phyloP scores from a whole-genome alignment of 2,797 vertebrate genomes.

The Cyprinella venusta region DNA sequence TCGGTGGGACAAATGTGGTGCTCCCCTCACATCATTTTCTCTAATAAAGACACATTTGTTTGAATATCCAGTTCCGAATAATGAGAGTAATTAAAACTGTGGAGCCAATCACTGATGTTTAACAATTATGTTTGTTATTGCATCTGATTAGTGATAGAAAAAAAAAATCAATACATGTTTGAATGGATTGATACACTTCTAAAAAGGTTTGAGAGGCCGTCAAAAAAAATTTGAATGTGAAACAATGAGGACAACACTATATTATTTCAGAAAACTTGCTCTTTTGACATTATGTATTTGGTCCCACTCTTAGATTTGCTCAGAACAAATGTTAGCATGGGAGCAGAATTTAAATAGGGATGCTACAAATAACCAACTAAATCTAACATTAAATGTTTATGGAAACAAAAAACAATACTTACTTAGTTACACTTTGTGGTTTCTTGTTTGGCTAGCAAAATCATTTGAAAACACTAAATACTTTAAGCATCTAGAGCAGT shows the following conservation, averaged over 20 bases:
- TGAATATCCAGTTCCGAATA: constrained; percentile 32
- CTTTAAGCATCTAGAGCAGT: background rate
- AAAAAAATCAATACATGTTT: constrained; percentile 1
- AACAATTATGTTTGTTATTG: background rate
- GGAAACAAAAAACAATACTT: background rate
- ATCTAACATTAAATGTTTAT: constrained; percentile 11
- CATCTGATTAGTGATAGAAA: background rate
- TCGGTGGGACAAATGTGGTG: constrained; percentile 53
- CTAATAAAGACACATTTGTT: constrained; percentile 52
- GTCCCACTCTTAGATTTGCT: background rate
- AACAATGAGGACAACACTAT: background rate
- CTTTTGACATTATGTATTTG: background rate
- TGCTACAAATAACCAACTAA: background rate
- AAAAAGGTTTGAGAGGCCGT: no score
- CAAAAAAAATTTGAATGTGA: background rate
- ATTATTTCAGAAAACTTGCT: background rate
- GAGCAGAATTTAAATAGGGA: background rate
- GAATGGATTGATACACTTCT: constrained; percentile 11
- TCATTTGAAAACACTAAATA: background rate
- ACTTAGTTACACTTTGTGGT: background rate
- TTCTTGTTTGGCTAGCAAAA: background rate
- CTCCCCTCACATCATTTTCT: constrained; percentile 28
- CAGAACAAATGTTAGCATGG: background rate
- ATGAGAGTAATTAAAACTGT: constrained; percentile 36
- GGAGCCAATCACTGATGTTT: constrained; percentile 21